Conservation (phyloP, 1,140 invertebrate genomes). For the Belonocnema kinseyi region DNA sequence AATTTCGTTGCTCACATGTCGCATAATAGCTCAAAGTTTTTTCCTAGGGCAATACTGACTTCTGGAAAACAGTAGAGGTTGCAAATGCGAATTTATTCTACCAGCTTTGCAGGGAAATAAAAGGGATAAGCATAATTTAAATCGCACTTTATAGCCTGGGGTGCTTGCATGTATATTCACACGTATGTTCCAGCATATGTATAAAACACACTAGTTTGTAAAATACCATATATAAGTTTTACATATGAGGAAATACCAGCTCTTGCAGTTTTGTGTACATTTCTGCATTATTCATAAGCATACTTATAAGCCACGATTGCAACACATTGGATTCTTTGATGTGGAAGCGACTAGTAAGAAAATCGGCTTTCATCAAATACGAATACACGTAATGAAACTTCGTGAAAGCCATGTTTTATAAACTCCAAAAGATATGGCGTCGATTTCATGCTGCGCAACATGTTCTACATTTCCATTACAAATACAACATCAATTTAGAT, state of each 20-base stretch:
- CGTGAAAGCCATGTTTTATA: not conserved
- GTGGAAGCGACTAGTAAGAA: conserved; percentile 43
- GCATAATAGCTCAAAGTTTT: not conserved
- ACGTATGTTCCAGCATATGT: not conserved
- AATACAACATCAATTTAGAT: too few species aligned
- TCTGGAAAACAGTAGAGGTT: not conserved
- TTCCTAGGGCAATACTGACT: not conserved
- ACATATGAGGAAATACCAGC: conserved; percentile 52
- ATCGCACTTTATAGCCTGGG: conserved; percentile 36
- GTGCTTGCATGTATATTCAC: not conserved
- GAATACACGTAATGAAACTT: conserved; percentile 38
- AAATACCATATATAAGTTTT: conserved; percentile 68
- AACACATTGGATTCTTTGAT: conserved; percentile 45
- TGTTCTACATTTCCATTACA: too few species aligned
- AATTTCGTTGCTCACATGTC: not conserved
- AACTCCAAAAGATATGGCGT: not conserved
- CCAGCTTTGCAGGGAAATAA: conserved; percentile 40
- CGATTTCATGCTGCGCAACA: too few species aligned
- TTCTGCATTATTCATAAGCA: conserved; percentile 71
- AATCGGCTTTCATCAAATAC: conserved; percentile 44
- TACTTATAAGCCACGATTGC: conserved; percentile 70
- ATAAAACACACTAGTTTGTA: conserved; percentile 44
- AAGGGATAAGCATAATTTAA: conserved; percentile 59
- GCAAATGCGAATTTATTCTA: conserved; percentile 1
- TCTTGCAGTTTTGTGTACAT: conserved; percentile 65